These are phyloP conservation scores for Paralvinella palmiformis DNA, from an alignment of 1,140 invertebrate genomes.

Conservation along the genomic window DNA sequence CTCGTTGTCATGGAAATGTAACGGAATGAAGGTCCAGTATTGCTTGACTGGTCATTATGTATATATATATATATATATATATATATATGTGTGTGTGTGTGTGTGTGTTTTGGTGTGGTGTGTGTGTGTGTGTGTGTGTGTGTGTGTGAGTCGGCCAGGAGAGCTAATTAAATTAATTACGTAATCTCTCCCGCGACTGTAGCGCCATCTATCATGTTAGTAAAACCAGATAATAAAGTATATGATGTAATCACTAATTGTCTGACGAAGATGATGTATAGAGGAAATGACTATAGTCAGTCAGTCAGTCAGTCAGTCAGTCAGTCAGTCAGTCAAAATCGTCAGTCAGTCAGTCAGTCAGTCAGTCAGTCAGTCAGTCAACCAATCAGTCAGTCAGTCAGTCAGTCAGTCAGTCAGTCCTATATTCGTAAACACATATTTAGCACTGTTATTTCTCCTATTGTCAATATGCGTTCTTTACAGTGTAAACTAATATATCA, in stretches of 20 bases:
- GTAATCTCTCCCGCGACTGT: neutral
- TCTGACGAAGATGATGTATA: neutral
- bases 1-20: slow-evolving; percentile 63
- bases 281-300: neutral
- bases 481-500: too few species aligned
- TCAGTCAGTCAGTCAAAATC: too few species aligned
- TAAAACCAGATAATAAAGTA: too few species aligned
- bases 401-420: too few species aligned
- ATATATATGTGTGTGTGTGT: neutral
- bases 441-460: too few species aligned
- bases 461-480: too few species aligned
- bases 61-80: slow-evolving; percentile 7
- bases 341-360: too few species aligned
- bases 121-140: neutral
- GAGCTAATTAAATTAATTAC: too few species aligned
- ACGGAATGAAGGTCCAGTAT: neutral
- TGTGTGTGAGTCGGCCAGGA: neutral
- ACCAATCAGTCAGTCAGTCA: too few species aligned
- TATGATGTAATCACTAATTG: neutral
- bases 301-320: neutral
- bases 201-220: neutral
- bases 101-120: neutral
- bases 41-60: neutral
- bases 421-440: too few species aligned
- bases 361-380: too few species aligned